Evolutionary conservation across 2,888 invertebrate species (phyloP), one percentile per base, ranked within the genome.

Genomic region (Acronicta psi): DNA sequence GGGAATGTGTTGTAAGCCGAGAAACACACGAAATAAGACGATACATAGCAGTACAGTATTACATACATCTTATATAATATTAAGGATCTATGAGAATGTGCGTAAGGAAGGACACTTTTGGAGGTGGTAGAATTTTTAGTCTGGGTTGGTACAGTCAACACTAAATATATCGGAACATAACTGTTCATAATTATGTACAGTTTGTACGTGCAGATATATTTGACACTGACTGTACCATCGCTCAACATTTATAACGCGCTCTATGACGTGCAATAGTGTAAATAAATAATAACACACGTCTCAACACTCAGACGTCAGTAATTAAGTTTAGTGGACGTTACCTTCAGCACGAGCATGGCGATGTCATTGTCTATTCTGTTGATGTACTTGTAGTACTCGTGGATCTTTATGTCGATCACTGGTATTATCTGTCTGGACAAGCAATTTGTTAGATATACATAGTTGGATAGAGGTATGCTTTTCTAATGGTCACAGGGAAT

Each of bases 321-420:
- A 65, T 67, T 63, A 60, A 62, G 69, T 69, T 63, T 46, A 46
- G 42, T 50, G 25, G 44, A 52, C 29, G 69, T 71, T 77, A 90
- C 91, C 80, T 87, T 69, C 18, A 92, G 69, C 17, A 87, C 41
- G 11, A 91, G 58, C 52, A 92, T 60, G 6, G 93, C 92, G 46
- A 93, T 90, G 61, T 93, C 92, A 56, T 93, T 93, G 72, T 92
- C 87, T 46, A 86, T 69, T 20, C 63, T 59, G 64, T 76, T 80
- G 36, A 63, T 52, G 52, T 84, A 76, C 56, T 71, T 76, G 65
- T 78, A 92, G 76, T 89, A 93, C 73, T 93, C 92, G 61, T 93
- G 92, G 14, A 77, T 59, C 82, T 91, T 92, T 52, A 86, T 59
- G 20, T 88, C 85, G 20, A 80, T 14, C 2, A 88, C 87, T 3